phyloP scores from a whole-genome alignment of 2,888 invertebrate genomes.

The Flabesymbios commensalis region DNA sequence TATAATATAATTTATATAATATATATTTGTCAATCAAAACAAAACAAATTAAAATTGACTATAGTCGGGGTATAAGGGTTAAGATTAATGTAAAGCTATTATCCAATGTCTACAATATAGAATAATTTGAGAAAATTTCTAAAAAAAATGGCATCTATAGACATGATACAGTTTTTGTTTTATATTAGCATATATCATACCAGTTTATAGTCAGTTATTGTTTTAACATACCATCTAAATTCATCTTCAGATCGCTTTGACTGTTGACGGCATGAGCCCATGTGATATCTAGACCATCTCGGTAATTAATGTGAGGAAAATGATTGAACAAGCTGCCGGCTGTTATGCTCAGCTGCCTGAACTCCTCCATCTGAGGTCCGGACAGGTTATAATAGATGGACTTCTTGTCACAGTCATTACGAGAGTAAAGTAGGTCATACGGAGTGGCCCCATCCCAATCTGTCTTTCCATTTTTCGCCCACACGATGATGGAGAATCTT shows the following conservation, averaged over 20 bases:
- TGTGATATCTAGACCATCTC: slow-evolving; percentile 74
- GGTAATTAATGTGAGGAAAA: slow-evolving; percentile 60
- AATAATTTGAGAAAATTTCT: too few relatives aligned
- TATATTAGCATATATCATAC: too few relatives aligned
- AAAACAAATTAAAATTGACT: too few relatives aligned
- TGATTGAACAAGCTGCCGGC: slow-evolving; percentile 51
- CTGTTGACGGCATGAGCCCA: slow-evolving; percentile 90
- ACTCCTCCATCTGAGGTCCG: slow-evolving; percentile 24
- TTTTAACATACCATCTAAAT: slow-evolving; percentile 65
- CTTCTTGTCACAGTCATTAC: slow-evolving; percentile 37
- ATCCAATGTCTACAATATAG: too few relatives aligned
- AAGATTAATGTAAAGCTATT: too few relatives aligned
- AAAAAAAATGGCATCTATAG: too few relatives aligned
- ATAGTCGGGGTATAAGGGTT: too few relatives aligned
- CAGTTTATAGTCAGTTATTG: too few relatives aligned
- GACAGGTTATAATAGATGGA: slow-evolving; percentile 38
- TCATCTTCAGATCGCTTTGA: slow-evolving; percentile 68
- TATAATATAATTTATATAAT: too few relatives aligned
- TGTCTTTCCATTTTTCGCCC: slow-evolving; percentile 14
- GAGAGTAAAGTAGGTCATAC: slow-evolving; percentile 32
- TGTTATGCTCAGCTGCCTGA: slow-evolving; percentile 29
- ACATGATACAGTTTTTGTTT: too few relatives aligned
- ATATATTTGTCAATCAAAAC: too few relatives aligned
- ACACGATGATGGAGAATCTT: slow-evolving; percentile 27
- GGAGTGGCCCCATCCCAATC: slow-evolving; percentile 17